Conservation (phyloP, 2,113 vertebrate genomes). For the Podarcis muralis region DNA sequence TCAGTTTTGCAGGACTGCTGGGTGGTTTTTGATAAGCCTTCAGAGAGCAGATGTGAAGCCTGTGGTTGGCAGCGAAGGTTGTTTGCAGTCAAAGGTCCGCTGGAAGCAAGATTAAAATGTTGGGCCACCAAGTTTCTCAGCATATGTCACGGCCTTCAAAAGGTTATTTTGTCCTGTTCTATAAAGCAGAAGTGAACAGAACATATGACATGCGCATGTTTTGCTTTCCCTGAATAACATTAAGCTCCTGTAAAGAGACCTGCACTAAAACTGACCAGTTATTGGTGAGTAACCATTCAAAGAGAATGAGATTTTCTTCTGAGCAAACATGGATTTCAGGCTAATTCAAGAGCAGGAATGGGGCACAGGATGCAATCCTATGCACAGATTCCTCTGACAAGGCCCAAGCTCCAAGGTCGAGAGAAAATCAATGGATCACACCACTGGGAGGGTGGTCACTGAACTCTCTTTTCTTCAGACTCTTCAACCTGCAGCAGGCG, state of each 20-base stretch:
- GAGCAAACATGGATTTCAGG: not conserved
- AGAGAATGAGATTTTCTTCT: not conserved
- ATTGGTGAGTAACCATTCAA: not conserved
- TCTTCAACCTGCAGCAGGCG: too few relatives aligned
- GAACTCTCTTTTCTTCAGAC: too few relatives aligned
- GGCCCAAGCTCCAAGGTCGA: too few relatives aligned
- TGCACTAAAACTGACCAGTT: not conserved
- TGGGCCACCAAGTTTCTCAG: constrained; percentile 41
- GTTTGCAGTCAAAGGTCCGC: constrained; percentile 24
- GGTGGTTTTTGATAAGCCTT: not conserved
- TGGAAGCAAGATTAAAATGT: constrained; percentile 35
- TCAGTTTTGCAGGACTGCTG: not conserved
- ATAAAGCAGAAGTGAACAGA: constrained; percentile 29
- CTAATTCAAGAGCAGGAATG: not conserved
- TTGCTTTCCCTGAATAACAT: constrained; percentile 38
- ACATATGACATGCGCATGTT: constrained; percentile 32
- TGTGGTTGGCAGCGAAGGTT: constrained; percentile 7
- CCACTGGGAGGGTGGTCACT: too few relatives aligned
- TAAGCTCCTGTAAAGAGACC: not conserved
- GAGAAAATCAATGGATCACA: too few relatives aligned
- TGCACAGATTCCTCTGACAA: not conserved
- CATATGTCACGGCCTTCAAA: constrained; percentile 48
- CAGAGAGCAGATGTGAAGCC: not conserved
- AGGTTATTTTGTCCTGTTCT: not conserved
- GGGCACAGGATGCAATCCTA: not conserved